Conservation (phyloP, 2,797 vertebrate genomes). For the Sebastes elongatus region DNA sequence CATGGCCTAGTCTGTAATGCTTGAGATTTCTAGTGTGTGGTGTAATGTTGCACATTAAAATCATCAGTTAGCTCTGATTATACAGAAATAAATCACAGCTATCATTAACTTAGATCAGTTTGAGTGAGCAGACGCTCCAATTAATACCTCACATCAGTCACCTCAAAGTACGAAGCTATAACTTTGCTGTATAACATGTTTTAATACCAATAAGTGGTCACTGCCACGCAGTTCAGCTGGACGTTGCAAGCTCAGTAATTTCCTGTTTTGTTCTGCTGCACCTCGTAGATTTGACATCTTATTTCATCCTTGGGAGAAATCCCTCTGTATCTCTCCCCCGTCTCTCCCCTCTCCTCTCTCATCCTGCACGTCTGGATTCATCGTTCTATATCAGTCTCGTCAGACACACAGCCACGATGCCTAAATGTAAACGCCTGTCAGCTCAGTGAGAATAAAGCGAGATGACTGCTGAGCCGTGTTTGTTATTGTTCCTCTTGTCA, state of each 20-base stretch:
- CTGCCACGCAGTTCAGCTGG: slow-evolving; percentile 6
- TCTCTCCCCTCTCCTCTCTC: not conserved
- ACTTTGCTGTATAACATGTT: not conserved
- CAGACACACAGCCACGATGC: slow-evolving; percentile 9
- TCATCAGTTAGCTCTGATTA: not conserved
- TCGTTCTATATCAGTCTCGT: slow-evolving; percentile 38
- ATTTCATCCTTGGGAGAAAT: slow-evolving; percentile 13
- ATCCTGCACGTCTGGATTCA: slow-evolving; percentile 14
- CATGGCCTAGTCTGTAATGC: slow-evolving; percentile 7
- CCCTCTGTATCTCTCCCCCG: not conserved
- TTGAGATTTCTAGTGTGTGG: slow-evolving; percentile 9
- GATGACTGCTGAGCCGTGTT: slow-evolving; percentile 40
- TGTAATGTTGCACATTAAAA: not conserved
- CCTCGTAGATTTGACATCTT: slow-evolving; percentile 23
- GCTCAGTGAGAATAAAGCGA: slow-evolving; percentile 61
- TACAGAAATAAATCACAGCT: not conserved
- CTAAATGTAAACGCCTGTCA: slow-evolving; percentile 50
- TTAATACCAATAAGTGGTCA: not conserved
- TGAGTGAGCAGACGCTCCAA: not conserved
- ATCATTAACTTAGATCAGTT: slow-evolving; percentile 6
- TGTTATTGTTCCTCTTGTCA: slow-evolving; percentile 44
- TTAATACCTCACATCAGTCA: not conserved
- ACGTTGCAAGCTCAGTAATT: slow-evolving; percentile 15
- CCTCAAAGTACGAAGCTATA: not conserved
- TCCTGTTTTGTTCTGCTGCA: slow-evolving; percentile 43